A percentile compares a stretch with the other conserved stretches of the same genome.
Conservation (phyloP, 2,888 invertebrate genomes). For the Pelosia muscerda region DNA sequence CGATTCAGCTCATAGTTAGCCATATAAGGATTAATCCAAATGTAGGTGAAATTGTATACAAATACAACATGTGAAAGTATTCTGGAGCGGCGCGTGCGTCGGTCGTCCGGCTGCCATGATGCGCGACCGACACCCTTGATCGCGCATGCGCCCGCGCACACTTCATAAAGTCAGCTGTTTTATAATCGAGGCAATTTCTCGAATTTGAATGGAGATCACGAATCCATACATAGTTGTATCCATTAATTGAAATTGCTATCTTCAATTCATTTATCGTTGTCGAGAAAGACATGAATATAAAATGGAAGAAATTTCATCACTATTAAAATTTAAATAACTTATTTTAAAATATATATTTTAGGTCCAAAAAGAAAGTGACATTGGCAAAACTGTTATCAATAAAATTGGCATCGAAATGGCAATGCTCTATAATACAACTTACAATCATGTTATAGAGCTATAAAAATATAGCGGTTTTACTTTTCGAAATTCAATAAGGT, state of each 20-base stretch:
- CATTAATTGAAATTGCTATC: background rate
- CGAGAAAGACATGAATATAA: no score
- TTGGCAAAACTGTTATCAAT: conserved; percentile 20
- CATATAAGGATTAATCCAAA: conserved; percentile 57
- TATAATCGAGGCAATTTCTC: conserved; percentile 16
- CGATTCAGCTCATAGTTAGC: background rate
- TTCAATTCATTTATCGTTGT: background rate
- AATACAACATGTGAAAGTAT: conserved; percentile 78
- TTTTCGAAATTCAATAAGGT: conserved; percentile 35
- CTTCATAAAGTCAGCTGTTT: conserved; percentile 45
- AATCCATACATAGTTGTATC: background rate
- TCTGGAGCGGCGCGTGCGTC: conserved; percentile 57
- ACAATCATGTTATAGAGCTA: conserved; percentile 44
- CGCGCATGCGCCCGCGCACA: conserved; percentile 56
- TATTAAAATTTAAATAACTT: no score
- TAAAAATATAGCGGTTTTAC: conserved; percentile 37
- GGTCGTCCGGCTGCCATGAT: conserved; percentile 60
- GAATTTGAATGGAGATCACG: background rate
- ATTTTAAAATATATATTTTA: no score
- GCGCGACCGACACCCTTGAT: conserved; percentile 73
- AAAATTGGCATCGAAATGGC: conserved; percentile 27
- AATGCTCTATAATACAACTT: conserved; percentile 31
- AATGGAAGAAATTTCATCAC: background rate
- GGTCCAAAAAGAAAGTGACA: conserved; percentile 36
- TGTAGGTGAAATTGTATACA: conserved; percentile 72